Conservation (phyloP, 2,888 invertebrate genomes). For the Drosophila prostipennis region DNA sequence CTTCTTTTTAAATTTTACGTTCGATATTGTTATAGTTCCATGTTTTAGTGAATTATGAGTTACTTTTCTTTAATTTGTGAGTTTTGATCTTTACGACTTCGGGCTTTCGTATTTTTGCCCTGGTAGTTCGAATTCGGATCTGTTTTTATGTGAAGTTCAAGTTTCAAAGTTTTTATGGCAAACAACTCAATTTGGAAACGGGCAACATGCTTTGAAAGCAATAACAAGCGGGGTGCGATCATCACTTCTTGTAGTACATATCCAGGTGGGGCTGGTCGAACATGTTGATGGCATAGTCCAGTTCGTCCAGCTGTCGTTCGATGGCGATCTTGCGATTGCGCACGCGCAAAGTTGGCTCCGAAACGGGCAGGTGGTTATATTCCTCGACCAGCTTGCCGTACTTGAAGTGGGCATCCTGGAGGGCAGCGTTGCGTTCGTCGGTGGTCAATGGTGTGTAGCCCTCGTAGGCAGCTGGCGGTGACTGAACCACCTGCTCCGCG, state of each 20-base stretch:
- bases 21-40: no score
- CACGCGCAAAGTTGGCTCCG: constrained; percentile 41
- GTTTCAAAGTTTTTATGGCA: neutral
- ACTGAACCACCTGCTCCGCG: neutral
- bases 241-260: constrained; percentile 25
- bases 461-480: neutral
- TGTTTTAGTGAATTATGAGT: neutral
- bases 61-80: no score
- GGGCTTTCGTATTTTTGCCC: no score
- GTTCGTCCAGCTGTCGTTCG: constrained; percentile 43
- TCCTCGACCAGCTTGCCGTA: constrained; percentile 46
- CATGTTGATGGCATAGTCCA: constrained; percentile 46
- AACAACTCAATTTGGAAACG: constrained; percentile 29
- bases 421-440: constrained; percentile 12
- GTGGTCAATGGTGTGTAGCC: constrained; percentile 21
- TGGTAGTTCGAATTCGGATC: no score
- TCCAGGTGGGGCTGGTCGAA: constrained; percentile 39
- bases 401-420: constrained; percentile 25
- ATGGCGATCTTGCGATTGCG: constrained; percentile 37
- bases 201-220: neutral
- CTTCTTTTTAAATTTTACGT: no score
- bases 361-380: constrained; percentile 48
- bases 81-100: no score
- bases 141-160: no score
- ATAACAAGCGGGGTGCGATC: neutral